A percentile compares a stretch with the other conserved stretches of the same genome.
Conservation (phyloP, 2,888 invertebrate genomes). For the Dryobota labecula region DNA sequence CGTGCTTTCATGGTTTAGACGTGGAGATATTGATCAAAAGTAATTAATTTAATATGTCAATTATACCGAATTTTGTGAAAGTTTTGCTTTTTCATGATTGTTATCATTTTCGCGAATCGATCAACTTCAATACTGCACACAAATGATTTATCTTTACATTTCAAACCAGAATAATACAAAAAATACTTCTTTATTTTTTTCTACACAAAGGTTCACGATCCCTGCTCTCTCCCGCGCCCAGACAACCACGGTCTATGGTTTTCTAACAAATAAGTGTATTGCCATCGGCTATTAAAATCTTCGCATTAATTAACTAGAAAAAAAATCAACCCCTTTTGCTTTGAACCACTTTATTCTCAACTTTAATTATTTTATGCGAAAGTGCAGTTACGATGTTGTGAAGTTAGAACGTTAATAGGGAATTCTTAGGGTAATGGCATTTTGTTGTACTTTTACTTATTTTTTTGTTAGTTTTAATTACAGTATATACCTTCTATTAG, state of each 20-base stretch:
- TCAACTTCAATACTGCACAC: not conserved
- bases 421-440: constrained; percentile 62
- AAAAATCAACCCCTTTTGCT: constrained; percentile 67
- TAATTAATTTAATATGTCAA: constrained; percentile 17
- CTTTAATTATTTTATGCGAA: constrained; percentile 31
- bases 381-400: constrained; percentile 46
- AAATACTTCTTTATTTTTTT: constrained; percentile 30
- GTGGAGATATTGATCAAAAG: constrained; percentile 7
- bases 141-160: not conserved
- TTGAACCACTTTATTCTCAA: constrained; percentile 38
- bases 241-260: constrained; percentile 78
- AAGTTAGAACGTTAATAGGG: constrained; percentile 35
- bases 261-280: constrained; percentile 80
- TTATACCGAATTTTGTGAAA: constrained; percentile 22
- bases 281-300: constrained; percentile 80
- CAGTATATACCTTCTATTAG: constrained; percentile 26
- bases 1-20: constrained; percentile 14
- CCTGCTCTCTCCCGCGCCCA: constrained; percentile 70
- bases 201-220: constrained; percentile 55
- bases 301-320: constrained; percentile 76
- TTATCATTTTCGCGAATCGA: not conserved
- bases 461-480: constrained; percentile 45
- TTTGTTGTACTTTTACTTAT: constrained; percentile 31
- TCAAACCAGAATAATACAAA: not conserved
- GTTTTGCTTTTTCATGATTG: not conserved